A percentile compares a stretch with the other conserved stretches of the same genome.
phyloP scores from a whole-genome alignment of 2,113 vertebrate genomes.

The Ptilorrhoa leucosticta region DNA sequence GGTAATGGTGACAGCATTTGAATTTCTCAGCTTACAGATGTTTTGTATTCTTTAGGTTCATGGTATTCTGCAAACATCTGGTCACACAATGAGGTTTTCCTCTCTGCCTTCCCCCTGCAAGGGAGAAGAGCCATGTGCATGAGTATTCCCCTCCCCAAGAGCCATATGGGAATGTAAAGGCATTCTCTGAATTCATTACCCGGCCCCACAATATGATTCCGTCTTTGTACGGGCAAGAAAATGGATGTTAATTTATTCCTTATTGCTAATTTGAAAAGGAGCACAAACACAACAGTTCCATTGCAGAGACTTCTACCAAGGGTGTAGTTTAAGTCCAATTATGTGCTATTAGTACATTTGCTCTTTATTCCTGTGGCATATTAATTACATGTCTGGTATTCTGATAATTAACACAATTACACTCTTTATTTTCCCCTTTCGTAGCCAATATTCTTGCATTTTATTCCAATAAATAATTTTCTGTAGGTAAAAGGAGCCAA shows the following conservation, averaged over 20 bases:
- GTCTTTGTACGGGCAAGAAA: constrained; percentile 13
- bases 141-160: neutral
- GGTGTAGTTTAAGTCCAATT: constrained; percentile 67
- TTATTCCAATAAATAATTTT: constrained; percentile 21
- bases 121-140: neutral
- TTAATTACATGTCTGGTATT: constrained; percentile 72
- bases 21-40: neutral
- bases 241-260: constrained; percentile 66
- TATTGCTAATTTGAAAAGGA: constrained; percentile 72
- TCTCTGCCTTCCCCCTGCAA: neutral
- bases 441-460: constrained; percentile 1
- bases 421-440: constrained; percentile 35
- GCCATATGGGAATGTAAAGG: constrained; percentile 41
- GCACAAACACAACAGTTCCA: constrained; percentile 57
- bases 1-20: neutral
- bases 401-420: constrained; percentile 75
- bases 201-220: neutral
- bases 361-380: constrained; percentile 70
- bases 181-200: constrained; percentile 43
- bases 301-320: constrained; percentile 41
- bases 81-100: neutral
- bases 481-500: constrained; percentile 14
- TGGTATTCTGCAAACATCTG: neutral
- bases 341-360: constrained; percentile 63
- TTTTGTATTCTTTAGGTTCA: neutral